A percentile compares a stretch with the other conserved stretches of the same genome.
phyloP scores from a whole-genome alignment of 2,797 vertebrate species.

The Pygocentrus nattereri region DNA sequence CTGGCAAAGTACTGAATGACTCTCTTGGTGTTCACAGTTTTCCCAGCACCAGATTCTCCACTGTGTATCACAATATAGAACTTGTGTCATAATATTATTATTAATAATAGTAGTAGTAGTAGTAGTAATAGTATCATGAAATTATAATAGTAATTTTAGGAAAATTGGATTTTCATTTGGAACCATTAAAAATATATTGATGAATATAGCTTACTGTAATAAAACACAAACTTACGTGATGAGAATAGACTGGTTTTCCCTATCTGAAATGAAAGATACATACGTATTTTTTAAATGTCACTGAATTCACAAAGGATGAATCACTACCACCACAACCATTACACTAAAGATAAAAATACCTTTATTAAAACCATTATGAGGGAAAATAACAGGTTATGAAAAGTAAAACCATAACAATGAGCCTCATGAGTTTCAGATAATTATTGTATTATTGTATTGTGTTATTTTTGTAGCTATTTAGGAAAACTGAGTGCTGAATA shows the following conservation, averaged over 20 bases:
- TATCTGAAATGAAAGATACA: constrained; percentile 65
- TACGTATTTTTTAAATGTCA: too few species aligned
- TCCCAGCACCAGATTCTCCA: constrained; percentile 87
- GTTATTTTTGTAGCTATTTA: background rate
- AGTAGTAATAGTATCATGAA: constrained; percentile 42
- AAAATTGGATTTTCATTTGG: too few species aligned
- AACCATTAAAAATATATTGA: too few species aligned
- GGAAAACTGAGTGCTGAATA: too few species aligned
- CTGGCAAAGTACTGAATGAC: constrained; percentile 86
- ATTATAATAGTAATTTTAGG: too few species aligned
- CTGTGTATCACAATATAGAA: too few species aligned
- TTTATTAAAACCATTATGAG: too few species aligned
- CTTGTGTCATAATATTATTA: too few species aligned
- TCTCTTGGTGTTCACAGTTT: constrained; percentile 87
- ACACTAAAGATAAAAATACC: background rate
- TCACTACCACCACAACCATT: background rate
- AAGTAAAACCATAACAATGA: background rate
- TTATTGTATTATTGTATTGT: background rate
- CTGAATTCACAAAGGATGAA: background rate
- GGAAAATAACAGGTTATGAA: background rate
- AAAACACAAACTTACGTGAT: constrained; percentile 77
- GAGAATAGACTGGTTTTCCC: constrained; percentile 84
- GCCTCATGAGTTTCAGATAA: background rate
- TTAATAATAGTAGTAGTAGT: too few species aligned
- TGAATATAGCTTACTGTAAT: background rate